These are phyloP conservation scores for Phalanger gymnotis DNA, from an alignment of 2,797 vertebrate species.

Conservation along the genomic window DNA sequence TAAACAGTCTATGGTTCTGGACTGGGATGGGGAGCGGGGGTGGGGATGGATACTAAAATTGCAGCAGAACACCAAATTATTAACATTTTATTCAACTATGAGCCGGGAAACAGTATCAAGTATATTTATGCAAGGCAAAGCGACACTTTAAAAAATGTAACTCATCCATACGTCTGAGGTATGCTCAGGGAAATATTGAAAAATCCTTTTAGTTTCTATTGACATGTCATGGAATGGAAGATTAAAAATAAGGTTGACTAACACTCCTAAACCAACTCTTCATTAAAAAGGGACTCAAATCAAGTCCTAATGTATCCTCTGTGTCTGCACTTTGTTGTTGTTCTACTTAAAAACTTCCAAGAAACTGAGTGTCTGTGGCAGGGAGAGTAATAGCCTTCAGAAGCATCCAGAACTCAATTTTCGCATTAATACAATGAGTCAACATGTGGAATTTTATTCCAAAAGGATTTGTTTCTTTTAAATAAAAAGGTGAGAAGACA, in stretches of 20 bases:
- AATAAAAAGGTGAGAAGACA: constrained; percentile 1
- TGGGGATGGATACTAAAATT: constrained; percentile 59
- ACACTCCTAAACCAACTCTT: constrained; percentile 16
- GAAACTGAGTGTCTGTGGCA: neutral
- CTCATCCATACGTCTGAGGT: constrained; percentile 42
- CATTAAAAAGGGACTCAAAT: constrained; percentile 13
- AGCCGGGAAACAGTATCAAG: constrained; percentile 57
- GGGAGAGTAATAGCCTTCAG: neutral
- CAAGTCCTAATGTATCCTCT: neutral
- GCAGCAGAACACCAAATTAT: constrained; percentile 43
- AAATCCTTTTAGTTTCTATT: constrained; percentile 47
- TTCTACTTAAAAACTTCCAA: constrained; percentile 34
- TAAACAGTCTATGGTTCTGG: constrained; percentile 54
- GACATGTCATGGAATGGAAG: constrained; percentile 44
- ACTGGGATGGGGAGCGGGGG: neutral
- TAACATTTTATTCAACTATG: constrained; percentile 69
- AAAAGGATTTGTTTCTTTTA: constrained; percentile 12
- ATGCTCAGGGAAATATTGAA: constrained; percentile 56
- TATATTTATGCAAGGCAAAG: constrained; percentile 64
- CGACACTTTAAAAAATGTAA: constrained; percentile 46
- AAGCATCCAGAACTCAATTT: constrained; percentile 51
- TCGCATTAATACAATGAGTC: constrained; percentile 17
- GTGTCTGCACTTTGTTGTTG: neutral
- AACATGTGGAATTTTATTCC: constrained; percentile 29
- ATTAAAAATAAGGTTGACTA: constrained; percentile 47